Evolutionary conservation across 2,797 vertebrate genomes (phyloP), one percentile per base, ranked within the genome.

Genomic region (Sebastes variabilis): DNA sequence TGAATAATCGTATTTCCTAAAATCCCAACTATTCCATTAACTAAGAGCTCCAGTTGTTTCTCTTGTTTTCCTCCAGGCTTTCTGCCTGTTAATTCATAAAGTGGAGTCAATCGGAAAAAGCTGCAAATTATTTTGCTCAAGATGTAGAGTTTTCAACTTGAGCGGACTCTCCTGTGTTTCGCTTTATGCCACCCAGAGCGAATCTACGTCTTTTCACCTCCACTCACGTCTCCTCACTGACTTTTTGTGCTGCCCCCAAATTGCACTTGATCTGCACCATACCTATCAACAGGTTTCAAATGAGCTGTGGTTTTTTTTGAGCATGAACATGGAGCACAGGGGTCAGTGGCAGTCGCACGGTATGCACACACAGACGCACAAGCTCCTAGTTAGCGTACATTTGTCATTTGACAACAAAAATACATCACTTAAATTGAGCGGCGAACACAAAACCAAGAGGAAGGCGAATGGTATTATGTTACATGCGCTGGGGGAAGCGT

Each of bases 341-440:
- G 89, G 87, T 89, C 88, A 91, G 85, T 20, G 70, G 79, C 65
- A 66, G 75, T 80, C 12, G 49, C 61, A 64, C 76, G 55, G 38
- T 65, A 54, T 38, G 6, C 80, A 55, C 81, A 60, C 67, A 34
- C 72, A 65, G 54, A 77, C 71, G 38, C 87, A 82, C 75, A 72
- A 58, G 64, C 74, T 66, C 79, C 84, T 80, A 79, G 80, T 87
- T 92, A 87, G 81, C 65, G 66, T 72, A 90, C 85, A 92, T 94
- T 94, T 94, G 89, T 94, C 90, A 90, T 93, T 94, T 93, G 87
- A 94, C 88, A 91, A 90, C 81, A 91, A 93, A 91, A 90, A 93
- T 93, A 90, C 87, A 94, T 94, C 86, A 90, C 88, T 90, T 90
- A 83, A 92, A 93, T 85, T 84, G 83, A 92, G 70, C 36, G 2